Evolutionary conservation across 2,888 invertebrate genomes (phyloP).

Genomic region (Chaetoderma sp.): DNA sequence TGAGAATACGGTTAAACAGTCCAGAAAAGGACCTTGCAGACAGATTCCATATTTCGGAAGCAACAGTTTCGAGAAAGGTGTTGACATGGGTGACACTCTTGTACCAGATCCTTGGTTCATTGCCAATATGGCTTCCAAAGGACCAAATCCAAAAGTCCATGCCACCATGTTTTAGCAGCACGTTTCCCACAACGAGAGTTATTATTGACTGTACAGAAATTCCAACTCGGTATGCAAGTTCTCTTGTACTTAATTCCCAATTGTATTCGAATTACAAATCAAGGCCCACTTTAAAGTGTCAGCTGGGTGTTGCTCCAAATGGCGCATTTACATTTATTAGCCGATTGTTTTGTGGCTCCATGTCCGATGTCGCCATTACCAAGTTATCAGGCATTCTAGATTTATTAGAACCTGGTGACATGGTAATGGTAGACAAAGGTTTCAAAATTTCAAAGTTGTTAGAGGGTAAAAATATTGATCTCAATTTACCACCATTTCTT

Average conservation of each 20-base stretch:
- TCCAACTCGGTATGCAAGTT: constrained; percentile 23
- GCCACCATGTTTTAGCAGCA: too few relatives aligned
- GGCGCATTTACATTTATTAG: constrained; percentile 29
- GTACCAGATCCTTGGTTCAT: too few relatives aligned
- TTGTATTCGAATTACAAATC: constrained; percentile 34
- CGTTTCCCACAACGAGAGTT: too few relatives aligned
- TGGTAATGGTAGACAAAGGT: constrained; percentile 34
- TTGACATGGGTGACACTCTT: too few relatives aligned
- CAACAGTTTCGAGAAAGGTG: too few relatives aligned
- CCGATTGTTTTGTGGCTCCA: constrained; percentile 24
- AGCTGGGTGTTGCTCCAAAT: constrained; percentile 25
- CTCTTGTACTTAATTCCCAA: constrained; percentile 25
- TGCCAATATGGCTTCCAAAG: too few relatives aligned
- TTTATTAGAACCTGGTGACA: constrained; percentile 28
- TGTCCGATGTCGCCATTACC: constrained; percentile 26
- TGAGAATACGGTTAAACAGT: too few relatives aligned
- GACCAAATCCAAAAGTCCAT: too few relatives aligned
- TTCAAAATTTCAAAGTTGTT: constrained; percentile 27
- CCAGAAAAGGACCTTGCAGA: too few relatives aligned
- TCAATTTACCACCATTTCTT: constrained; percentile 29
- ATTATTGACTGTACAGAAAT: constrained; percentile 37
- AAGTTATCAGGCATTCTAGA: constrained; percentile 14
- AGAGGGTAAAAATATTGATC: neutral
- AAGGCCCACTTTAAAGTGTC: constrained; percentile 24
- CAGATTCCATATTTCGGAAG: too few relatives aligned